phyloP scores from a whole-genome alignment of 1,140 invertebrate species.

The Dinoponera quadriceps region DNA sequence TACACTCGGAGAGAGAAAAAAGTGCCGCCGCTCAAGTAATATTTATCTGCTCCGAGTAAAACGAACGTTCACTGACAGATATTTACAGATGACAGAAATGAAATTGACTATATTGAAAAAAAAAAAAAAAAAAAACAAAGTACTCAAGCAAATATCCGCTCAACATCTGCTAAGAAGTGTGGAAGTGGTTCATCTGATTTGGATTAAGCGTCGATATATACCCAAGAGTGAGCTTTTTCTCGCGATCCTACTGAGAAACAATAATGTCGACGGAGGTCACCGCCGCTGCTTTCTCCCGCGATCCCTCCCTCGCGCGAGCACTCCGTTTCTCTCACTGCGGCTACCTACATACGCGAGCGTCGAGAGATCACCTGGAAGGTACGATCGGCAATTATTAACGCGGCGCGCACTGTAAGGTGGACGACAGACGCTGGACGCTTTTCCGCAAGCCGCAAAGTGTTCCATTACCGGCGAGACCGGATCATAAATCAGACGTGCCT shows the following conservation, averaged over 20 bases:
- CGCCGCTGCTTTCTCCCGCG: constrained; percentile 30
- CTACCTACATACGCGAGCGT: background rate
- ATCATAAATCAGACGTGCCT: constrained; percentile 65
- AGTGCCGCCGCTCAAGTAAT: too few relatives aligned
- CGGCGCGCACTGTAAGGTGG: constrained; percentile 51
- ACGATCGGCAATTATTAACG: constrained; percentile 51
- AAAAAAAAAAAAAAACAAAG: too few relatives aligned
- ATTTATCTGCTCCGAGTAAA: too few relatives aligned
- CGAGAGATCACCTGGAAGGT: constrained; percentile 34
- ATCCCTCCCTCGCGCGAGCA: background rate
- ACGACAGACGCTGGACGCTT: constrained; percentile 59
- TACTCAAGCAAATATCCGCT: too few relatives aligned
- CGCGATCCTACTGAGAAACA: constrained; percentile 21
- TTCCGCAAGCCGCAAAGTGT: constrained; percentile 60
- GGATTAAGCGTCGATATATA: too few relatives aligned
- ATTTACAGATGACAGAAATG: too few relatives aligned
- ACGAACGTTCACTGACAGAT: too few relatives aligned
- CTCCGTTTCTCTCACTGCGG: background rate
- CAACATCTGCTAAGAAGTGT: too few relatives aligned
- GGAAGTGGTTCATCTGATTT: too few relatives aligned
- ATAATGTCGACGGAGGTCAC: constrained; percentile 16
- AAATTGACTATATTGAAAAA: too few relatives aligned
- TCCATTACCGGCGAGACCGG: constrained; percentile 67
- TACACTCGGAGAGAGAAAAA: too few relatives aligned
- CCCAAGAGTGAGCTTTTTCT: constrained; percentile 27